phyloP scores from a whole-genome alignment of 2,113 vertebrate genomes.

The Prinia subflava region DNA sequence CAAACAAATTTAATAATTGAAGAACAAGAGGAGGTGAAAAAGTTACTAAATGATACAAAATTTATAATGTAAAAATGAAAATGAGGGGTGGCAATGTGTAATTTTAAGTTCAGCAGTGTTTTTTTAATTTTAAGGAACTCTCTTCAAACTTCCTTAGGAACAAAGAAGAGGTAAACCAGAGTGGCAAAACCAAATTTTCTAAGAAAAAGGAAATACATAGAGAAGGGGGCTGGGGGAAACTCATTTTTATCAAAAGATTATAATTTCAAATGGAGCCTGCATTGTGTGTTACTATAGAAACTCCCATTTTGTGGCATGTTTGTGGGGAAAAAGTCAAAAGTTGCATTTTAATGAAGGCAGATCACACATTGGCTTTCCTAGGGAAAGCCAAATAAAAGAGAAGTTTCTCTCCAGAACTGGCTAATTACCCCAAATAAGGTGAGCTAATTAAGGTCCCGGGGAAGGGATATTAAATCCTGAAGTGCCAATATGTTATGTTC shows the following conservation, averaged over 20 bases:
- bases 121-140: neutral
- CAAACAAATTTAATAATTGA: neutral
- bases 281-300: constrained; percentile 61
- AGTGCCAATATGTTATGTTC: constrained; percentile 13
- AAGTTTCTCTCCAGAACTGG: constrained; percentile 6
- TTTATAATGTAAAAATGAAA: neutral
- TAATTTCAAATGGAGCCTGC: constrained; percentile 52
- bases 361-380: neutral
- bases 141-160: neutral
- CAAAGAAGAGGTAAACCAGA: neutral
- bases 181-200: neutral
- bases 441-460: constrained; percentile 18
- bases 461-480: constrained; percentile 23
- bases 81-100: neutral
- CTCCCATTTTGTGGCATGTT: constrained; percentile 37
- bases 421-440: neutral
- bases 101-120: neutral
- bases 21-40: neutral
- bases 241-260: constrained; percentile 42
- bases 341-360: constrained; percentile 37
- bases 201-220: neutral
- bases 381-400: neutral
- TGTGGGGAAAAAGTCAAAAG: constrained; percentile 46
- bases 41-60: neutral
- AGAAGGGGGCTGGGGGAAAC: neutral